Percentiles rank a stretch among this genome's conserved stretches.
Evolutionary conservation across 2,797 vertebrate genomes (phyloP).

Genomic region (Microctenopoma steveboyesi): DNA sequence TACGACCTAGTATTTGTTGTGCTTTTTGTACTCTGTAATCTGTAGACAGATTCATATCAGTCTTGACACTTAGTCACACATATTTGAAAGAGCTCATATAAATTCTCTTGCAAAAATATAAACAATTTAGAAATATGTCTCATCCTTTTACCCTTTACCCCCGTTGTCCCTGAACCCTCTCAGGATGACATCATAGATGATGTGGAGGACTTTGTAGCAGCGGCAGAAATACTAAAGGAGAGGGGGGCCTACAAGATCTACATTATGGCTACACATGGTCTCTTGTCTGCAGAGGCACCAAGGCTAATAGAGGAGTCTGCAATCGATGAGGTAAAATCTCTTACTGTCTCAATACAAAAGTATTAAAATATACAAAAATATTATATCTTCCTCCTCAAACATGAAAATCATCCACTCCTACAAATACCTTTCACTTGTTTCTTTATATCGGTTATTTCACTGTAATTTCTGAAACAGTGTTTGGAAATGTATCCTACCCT

Average conservation of each 20-base stretch:
- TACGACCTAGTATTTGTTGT: too few species aligned
- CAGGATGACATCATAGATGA: constrained; percentile 99
- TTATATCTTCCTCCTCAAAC: not conserved
- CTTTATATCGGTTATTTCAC: not conserved
- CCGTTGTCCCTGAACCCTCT: not conserved
- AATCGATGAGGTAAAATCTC: constrained; percentile 89
- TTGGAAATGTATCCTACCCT: not conserved
- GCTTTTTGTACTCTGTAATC: too few species aligned
- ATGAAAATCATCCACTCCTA: not conserved
- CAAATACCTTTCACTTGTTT: not conserved
- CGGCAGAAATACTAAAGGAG: constrained; percentile 96
- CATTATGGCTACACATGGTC: constrained; percentile 97
- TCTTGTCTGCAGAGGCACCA: constrained; percentile 95
- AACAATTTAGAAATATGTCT: not conserved
- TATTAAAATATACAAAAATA: not conserved
- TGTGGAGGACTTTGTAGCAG: constrained; percentile 94
- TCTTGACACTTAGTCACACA: too few species aligned
- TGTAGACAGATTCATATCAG: too few species aligned
- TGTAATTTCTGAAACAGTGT: not conserved
- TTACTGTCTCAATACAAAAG: not conserved
- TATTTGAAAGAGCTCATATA: too few species aligned
- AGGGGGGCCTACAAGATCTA: constrained; percentile 98
- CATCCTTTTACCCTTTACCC: not conserved
- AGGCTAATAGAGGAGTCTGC: constrained; percentile 95
- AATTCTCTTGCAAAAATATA: too few species aligned